Base-by-base conservation (phyloP, 2,888 invertebrate species). In the Pelosia muscerda region DNA sequence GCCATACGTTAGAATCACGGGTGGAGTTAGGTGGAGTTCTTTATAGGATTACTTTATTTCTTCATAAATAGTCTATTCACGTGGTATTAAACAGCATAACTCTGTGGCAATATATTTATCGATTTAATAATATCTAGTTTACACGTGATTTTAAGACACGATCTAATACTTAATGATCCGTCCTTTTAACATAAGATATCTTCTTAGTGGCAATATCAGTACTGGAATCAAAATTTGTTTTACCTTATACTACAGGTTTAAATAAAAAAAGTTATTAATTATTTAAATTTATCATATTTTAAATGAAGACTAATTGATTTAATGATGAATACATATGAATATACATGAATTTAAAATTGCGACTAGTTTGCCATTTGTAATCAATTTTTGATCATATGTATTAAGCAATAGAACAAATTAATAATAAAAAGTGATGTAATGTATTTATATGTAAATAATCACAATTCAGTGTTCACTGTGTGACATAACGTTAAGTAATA, bases 11-110 rank as follows among this genome's bases (percentile, higher is more conserved):
- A 73, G 79, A 84, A 84, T 86, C 85, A 81, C 81, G 83, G 81
- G 81, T 76, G n/a, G 86, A 86, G 83, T 85, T 82, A 85, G 84
- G 84, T 84, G 78, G 81, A 85, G 84, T 76, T 81, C 81, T 85
- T 86, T 91, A 93, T 93, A 93, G 85, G 91, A 92, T 93, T 92
- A 92, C 67, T 73, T 66, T 61, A 79, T 72, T 68, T 78, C 77
- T 75, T 78, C 81, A 82, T 77, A 79, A 69, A 70, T 66, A 74
- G 70, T 73, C 71, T 74, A 81, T 78, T 73, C 68, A 78, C 76
- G 77, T 73, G 73, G 58, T 68, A 56, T 38, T 49, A 55, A 59
- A 67, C 62, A 75, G 53, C 38, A 62, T 31, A 59, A 34, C 22
- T 56, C 54, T 66, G 31, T 49, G 49, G 19, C 42, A 68, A 60